phyloP scores from a whole-genome alignment of 2,113 vertebrate genomes.

The Copsychus sechellarum region DNA sequence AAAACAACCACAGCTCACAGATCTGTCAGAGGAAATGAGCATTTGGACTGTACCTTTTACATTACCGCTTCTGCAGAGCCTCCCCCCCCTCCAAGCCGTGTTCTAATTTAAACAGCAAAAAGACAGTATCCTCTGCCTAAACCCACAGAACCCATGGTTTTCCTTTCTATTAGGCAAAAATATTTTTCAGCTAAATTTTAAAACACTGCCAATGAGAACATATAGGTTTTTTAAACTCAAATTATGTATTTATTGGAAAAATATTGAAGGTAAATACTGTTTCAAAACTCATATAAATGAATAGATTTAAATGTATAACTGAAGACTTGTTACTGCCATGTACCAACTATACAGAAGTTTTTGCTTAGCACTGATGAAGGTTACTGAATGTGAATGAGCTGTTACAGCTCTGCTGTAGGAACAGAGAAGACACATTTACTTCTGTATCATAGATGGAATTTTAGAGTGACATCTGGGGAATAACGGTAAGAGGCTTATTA shows the following conservation, averaged over 20 bases:
- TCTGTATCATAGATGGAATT: background rate
- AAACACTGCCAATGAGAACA: background rate
- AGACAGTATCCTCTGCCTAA: background rate
- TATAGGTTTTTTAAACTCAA: background rate
- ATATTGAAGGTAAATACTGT: background rate
- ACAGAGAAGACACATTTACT: background rate
- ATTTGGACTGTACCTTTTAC: background rate
- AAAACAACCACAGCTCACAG: constrained; percentile 20
- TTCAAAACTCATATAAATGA: background rate
- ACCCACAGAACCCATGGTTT: background rate
- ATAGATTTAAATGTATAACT: background rate
- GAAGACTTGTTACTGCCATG: background rate
- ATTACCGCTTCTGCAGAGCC: background rate
- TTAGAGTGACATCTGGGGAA: background rate
- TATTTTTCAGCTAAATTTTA: background rate
- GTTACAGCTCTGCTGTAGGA: background rate
- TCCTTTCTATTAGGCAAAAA: background rate
- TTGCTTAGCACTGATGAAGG: background rate
- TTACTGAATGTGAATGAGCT: background rate
- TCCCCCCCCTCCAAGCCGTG: background rate
- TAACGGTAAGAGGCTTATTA: background rate
- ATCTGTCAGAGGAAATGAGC: constrained; percentile 22
- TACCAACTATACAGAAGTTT: background rate
- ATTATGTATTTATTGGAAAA: background rate
- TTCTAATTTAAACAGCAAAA: background rate